These are phyloP conservation scores for Podotricha telesiphe DNA, from an alignment of 2,888 invertebrate genomes.

Conservation along the genomic window DNA sequence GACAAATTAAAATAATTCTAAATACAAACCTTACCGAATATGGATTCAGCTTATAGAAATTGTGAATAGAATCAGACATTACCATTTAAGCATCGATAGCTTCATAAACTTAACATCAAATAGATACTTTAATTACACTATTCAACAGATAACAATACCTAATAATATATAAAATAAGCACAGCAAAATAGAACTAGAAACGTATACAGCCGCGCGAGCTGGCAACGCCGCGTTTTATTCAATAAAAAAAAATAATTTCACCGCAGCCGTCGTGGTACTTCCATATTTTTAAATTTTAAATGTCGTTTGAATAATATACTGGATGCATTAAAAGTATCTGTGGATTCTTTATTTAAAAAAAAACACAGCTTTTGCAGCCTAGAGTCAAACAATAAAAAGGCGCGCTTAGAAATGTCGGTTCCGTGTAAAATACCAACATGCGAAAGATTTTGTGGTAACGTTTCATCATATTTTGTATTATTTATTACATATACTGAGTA, in stretches of 20 bases:
- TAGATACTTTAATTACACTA: neutral
- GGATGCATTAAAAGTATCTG: constrained; percentile 34
- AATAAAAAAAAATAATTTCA: constrained; percentile 41
- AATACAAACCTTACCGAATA: too few species aligned
- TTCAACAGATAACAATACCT: neutral
- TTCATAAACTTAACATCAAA: neutral
- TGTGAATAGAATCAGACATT: neutral
- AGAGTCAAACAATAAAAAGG: constrained; percentile 31
- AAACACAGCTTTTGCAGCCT: constrained; percentile 31
- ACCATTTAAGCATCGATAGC: neutral
- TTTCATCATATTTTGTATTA: neutral
- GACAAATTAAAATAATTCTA: too few species aligned
- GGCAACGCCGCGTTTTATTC: constrained; percentile 65
- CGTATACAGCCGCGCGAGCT: constrained; percentile 53
- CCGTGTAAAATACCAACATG: constrained; percentile 15
- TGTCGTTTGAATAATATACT: constrained; percentile 39
- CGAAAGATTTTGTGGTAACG: neutral
- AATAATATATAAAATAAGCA: neutral
- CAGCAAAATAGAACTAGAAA: constrained; percentile 13
- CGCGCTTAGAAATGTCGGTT: constrained; percentile 16
- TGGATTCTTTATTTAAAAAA: constrained; percentile 33
- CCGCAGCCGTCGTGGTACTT: constrained; percentile 30
- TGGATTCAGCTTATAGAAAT: neutral
- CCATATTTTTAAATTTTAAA: constrained; percentile 39
- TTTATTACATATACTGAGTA: neutral